Evolutionary conservation across 2,113 vertebrate species (phyloP).

Genomic region (Nycticryphes semicollaris): DNA sequence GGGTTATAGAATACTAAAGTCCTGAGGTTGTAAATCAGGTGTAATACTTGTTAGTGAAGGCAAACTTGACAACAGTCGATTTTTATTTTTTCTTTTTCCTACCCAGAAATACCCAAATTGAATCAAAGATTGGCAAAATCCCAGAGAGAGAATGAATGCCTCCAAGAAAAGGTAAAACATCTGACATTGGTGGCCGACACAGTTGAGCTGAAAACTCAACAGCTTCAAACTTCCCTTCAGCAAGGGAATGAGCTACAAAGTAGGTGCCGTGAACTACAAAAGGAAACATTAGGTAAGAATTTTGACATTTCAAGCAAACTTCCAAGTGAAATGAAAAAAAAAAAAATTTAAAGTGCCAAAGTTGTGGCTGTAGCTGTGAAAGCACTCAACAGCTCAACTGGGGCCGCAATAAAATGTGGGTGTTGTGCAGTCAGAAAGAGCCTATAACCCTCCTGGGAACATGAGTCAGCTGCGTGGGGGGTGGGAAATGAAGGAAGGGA

Average conservation of each 20-base stretch:
- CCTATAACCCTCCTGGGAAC: background rate
- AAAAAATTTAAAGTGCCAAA: background rate
- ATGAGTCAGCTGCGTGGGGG: background rate
- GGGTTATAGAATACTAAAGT: background rate
- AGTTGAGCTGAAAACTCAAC: slow-evolving; percentile 64
- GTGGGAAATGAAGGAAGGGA: background rate
- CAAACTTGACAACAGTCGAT: background rate
- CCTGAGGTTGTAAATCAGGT: background rate
- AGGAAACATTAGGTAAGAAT: slow-evolving; percentile 75
- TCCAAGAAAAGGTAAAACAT: slow-evolving; percentile 75
- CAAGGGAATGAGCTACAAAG: slow-evolving; percentile 72
- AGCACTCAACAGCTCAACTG: background rate
- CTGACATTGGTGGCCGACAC: slow-evolving; percentile 62
- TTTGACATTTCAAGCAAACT: background rate
- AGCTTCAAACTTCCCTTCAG: slow-evolving; percentile 72
- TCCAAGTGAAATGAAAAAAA: background rate
- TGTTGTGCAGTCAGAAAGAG: background rate
- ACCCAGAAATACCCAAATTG: slow-evolving; percentile 75
- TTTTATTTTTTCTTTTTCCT: background rate
- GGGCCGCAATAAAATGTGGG: background rate
- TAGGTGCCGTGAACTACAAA: slow-evolving; percentile 72
- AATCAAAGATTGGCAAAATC: slow-evolving; percentile 67
- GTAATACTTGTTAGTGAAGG: background rate
- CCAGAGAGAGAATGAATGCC: slow-evolving; percentile 65
- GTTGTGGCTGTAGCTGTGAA: background rate